These are phyloP conservation scores for Trypoxylon attenuatum DNA, from an alignment of 2,888 invertebrate species.

Conservation along the genomic window DNA sequence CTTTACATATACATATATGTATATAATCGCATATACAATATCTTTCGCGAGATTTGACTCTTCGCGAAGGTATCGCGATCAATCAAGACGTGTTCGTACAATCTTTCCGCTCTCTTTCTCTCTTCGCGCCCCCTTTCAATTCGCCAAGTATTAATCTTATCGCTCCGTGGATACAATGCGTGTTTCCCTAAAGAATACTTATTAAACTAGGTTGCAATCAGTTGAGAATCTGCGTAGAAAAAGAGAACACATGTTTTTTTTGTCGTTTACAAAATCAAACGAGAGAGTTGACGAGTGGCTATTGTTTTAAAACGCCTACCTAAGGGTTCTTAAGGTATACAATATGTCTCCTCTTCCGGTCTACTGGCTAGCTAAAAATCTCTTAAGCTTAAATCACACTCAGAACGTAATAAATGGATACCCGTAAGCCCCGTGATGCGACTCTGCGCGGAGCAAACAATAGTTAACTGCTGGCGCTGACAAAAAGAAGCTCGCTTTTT, in stretches of 20 bases:
- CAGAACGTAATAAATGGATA: slow-evolving; percentile 60
- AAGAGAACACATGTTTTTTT: slow-evolving; percentile 46
- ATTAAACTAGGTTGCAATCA: slow-evolving; percentile 32
- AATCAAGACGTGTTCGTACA: background rate
- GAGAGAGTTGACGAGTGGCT: slow-evolving; percentile 15
- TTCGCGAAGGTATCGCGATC: slow-evolving; percentile 2
- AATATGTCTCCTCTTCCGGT: too few species aligned
- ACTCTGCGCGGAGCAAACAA: slow-evolving; percentile 1
- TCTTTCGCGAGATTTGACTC: background rate
- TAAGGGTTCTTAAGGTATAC: slow-evolving; percentile 30
- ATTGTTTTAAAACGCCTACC: slow-evolving; percentile 23
- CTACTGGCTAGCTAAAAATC: slow-evolving; percentile 53
- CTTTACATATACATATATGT: background rate
- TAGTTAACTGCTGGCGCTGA: background rate
- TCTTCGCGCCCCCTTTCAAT: background rate
- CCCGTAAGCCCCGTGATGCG: slow-evolving; percentile 22
- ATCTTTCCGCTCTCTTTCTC: background rate
- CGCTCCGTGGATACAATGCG: background rate
- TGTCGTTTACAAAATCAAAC: slow-evolving; percentile 19
- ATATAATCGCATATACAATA: background rate
- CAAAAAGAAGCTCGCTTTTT: background rate
- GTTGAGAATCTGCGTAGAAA: slow-evolving; percentile 44
- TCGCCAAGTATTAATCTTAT: background rate
- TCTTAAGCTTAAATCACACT: slow-evolving; percentile 70
- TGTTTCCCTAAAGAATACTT: slow-evolving; percentile 30